A percentile compares a stretch with the other conserved stretches of the same genome.
These are phyloP conservation scores for Saguinus midas DNA, from an alignment of 2,113 vertebrate species.

Conservation along the genomic window DNA sequence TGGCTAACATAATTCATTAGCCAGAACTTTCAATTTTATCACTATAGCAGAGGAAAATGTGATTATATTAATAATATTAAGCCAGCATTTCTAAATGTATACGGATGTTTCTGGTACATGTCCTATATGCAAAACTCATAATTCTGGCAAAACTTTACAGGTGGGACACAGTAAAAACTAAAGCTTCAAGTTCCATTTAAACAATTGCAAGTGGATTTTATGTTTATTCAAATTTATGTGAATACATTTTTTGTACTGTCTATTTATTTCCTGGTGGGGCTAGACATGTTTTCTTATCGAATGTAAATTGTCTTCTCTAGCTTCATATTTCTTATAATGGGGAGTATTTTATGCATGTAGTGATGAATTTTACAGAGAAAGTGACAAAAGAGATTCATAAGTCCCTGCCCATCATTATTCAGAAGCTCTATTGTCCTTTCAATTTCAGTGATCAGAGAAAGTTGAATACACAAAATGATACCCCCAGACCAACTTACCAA, in stretches of 20 bases:
- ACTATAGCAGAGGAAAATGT: background rate
- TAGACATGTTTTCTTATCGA: background rate
- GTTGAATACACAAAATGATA: background rate
- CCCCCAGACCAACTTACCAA: background rate
- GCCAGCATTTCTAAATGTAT: background rate
- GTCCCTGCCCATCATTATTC: background rate
- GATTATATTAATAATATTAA: background rate
- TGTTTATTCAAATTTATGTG: background rate
- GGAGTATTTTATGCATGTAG: background rate
- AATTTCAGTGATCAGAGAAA: background rate
- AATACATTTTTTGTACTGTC: background rate
- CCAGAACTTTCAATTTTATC: background rate
- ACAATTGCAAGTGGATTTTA: background rate
- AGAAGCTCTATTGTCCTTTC: background rate
- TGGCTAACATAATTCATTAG: background rate
- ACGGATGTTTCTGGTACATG: background rate
- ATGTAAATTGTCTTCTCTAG: background rate
- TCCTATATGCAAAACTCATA: background rate
- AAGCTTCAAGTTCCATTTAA: background rate
- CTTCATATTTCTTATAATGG: background rate
- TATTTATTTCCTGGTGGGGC: background rate
- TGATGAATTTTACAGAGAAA: background rate
- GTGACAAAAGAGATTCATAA: background rate
- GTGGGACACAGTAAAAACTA: background rate
- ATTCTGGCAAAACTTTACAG: background rate